These are phyloP conservation scores for Neodon shergylaensis DNA, from an alignment of 2,113 vertebrate species.

Conservation along the genomic window DNA sequence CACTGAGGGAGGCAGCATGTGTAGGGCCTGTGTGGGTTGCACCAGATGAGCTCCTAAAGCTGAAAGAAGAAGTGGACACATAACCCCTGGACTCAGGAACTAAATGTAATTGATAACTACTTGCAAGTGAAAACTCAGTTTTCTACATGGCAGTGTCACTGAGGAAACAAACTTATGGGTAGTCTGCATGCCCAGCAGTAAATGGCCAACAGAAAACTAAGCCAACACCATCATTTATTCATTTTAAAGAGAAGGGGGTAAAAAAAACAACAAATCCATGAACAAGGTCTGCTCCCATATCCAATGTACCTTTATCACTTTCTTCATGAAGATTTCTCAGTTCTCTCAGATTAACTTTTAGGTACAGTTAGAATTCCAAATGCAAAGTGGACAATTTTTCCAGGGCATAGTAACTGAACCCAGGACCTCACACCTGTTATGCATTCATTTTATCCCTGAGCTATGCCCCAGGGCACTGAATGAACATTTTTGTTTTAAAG, in stretches of 20 bases:
- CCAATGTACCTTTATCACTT: neutral
- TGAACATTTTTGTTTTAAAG: neutral
- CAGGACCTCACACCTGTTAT: neutral
- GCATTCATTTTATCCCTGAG: neutral
- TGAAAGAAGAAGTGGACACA: neutral
- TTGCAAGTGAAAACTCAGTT: neutral
- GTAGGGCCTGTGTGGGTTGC: neutral
- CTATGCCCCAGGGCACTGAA: neutral
- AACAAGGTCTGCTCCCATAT: neutral
- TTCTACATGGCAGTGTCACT: neutral
- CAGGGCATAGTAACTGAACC: neutral
- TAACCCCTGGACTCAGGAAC: neutral
- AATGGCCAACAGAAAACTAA: neutral
- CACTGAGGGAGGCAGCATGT: neutral
- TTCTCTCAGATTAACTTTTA: slow-evolving; percentile 7
- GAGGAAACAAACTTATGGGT: neutral
- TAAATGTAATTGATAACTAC: neutral
- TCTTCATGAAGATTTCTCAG: neutral
- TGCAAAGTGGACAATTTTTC: neutral
- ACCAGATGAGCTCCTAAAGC: neutral
- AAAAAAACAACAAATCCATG: neutral
- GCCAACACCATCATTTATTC: neutral
- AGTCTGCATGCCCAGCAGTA: neutral
- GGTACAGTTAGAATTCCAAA: neutral
- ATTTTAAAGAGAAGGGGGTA: neutral